Percentiles rank a stretch among this genome's conserved stretches.
phyloP scores from a whole-genome alignment of 1,140 invertebrate species.

The Drosophila lacertosa region DNA sequence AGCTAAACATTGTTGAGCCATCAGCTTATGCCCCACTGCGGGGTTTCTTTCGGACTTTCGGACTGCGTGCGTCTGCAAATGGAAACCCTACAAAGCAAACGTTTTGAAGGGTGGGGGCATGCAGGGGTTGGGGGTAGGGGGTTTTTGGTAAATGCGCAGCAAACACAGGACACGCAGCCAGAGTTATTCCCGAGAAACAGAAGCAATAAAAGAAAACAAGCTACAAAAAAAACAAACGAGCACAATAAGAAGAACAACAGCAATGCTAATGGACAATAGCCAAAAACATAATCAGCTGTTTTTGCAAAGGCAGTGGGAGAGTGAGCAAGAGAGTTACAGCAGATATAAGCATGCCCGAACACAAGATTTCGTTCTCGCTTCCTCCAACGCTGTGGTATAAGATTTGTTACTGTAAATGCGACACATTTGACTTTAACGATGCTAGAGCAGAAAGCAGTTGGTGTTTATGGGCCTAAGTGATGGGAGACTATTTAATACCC shows the following conservation, averaged over 20 bases:
- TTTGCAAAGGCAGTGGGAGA: background rate
- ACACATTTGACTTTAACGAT: conserved; percentile 8
- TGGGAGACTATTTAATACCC: background rate
- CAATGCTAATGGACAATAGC: conserved; percentile 30
- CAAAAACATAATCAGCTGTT: conserved; percentile 39
- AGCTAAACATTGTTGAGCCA: background rate
- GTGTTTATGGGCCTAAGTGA: too few relatives aligned
- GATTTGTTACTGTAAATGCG: conserved; percentile 6
- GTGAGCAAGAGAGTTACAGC: background rate
- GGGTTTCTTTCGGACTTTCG: conserved; percentile 49
- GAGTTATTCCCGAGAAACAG: conserved; percentile 10
- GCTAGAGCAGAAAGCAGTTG: background rate
- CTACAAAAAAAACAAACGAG: too few relatives aligned
- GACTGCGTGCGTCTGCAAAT: conserved; percentile 24
- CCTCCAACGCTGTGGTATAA: background rate
- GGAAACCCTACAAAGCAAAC: conserved; percentile 57
- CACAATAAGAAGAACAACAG: conserved; percentile 13
- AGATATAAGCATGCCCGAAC: conserved; percentile 19
- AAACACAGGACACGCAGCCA: conserved; percentile 18
- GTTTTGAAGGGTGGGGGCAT: background rate
- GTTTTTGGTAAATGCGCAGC: conserved; percentile 56
- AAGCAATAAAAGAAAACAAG: conserved; percentile 25
- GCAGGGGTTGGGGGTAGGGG: background rate
- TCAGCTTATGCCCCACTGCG: conserved; percentile 35
- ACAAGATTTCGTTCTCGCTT: conserved; percentile 2